Evolutionary conservation across 2,888 invertebrate species (phyloP).

Genomic region (Acleris sparsana): DNA sequence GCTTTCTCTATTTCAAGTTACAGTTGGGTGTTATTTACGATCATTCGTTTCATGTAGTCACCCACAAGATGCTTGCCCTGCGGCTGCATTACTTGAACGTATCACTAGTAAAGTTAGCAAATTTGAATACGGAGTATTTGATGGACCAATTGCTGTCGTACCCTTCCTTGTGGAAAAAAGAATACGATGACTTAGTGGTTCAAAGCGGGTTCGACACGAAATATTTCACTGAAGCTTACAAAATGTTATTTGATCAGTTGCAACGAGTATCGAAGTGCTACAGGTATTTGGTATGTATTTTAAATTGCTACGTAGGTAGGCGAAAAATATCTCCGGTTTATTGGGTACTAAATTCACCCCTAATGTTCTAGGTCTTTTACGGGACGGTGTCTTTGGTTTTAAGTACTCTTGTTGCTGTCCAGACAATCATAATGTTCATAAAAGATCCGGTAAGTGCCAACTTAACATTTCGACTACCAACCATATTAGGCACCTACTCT

Average conservation of each 20-base stretch:
- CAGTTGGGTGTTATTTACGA: slow-evolving; percentile 55
- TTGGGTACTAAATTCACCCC: neutral
- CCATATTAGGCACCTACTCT: no score
- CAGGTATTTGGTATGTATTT: slow-evolving; percentile 55
- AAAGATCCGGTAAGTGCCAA: slow-evolving; percentile 48
- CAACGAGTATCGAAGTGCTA: slow-evolving; percentile 48
- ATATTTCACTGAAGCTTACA: slow-evolving; percentile 50
- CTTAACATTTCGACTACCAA: neutral
- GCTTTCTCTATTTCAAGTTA: slow-evolving; percentile 49
- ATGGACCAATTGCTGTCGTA: slow-evolving; percentile 55
- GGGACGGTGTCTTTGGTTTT: slow-evolving; percentile 46
- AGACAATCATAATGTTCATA: slow-evolving; percentile 53
- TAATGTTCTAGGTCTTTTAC: slow-evolving; percentile 49
- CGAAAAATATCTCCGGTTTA: no score
- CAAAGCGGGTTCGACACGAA: slow-evolving; percentile 44
- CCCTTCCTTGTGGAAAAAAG: slow-evolving; percentile 56
- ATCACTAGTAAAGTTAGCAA: slow-evolving; percentile 57
- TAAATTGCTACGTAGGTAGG: neutral
- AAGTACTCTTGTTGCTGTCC: slow-evolving; percentile 57
- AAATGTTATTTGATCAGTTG: slow-evolving; percentile 52
- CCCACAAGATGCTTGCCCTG: slow-evolving; percentile 48
- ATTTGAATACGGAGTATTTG: slow-evolving; percentile 55
- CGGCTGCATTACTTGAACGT: slow-evolving; percentile 62
- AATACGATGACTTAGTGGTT: slow-evolving; percentile 53
- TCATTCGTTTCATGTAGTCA: slow-evolving; percentile 47